Percentiles rank a stretch among this genome's conserved stretches.
Evolutionary conservation across 2,888 invertebrate genomes (phyloP).

Genomic region (Venusia cambrica): DNA sequence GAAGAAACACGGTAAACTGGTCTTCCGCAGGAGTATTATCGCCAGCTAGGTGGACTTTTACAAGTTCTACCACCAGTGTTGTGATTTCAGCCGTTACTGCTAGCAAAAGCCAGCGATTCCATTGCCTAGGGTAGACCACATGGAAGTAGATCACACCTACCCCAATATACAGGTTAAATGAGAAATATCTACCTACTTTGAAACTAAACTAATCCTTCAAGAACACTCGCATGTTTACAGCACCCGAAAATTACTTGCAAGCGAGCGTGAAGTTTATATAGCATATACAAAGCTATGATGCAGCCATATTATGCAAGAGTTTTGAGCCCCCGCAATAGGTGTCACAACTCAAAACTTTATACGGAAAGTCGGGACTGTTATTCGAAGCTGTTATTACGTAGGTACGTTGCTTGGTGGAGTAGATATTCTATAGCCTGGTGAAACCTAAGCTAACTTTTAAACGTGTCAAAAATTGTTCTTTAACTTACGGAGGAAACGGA

Average conservation of each 20-base stretch:
- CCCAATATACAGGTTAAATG: no score
- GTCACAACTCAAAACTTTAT: slow-evolving; percentile 29
- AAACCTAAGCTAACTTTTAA: slow-evolving; percentile 18
- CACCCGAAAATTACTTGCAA: slow-evolving; percentile 3
- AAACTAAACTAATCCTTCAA: not conserved
- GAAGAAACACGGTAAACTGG: no score
- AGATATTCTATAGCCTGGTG: slow-evolving; percentile 10
- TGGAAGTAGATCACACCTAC: no score
- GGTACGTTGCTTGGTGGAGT: slow-evolving; percentile 10
- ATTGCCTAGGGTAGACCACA: no score
- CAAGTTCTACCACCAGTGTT: no score
- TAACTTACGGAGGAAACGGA: no score
- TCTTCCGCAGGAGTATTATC: no score
- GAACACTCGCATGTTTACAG: not conserved
- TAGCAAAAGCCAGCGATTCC: no score
- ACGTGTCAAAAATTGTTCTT: no score
- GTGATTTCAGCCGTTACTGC: no score
- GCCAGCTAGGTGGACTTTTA: no score
- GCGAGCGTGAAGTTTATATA: slow-evolving; percentile 5
- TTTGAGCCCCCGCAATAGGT: slow-evolving; percentile 23
- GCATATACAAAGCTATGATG: slow-evolving; percentile 6
- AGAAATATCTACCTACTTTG: no score
- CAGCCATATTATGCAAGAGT: slow-evolving; percentile 22
- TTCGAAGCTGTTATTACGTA: slow-evolving; percentile 14
- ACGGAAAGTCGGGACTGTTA: slow-evolving; percentile 20